Evolutionary conservation across 2,888 invertebrate species (phyloP), one percentile per base, ranked within the genome.

Genomic region (Serrognathus titanus): DNA sequence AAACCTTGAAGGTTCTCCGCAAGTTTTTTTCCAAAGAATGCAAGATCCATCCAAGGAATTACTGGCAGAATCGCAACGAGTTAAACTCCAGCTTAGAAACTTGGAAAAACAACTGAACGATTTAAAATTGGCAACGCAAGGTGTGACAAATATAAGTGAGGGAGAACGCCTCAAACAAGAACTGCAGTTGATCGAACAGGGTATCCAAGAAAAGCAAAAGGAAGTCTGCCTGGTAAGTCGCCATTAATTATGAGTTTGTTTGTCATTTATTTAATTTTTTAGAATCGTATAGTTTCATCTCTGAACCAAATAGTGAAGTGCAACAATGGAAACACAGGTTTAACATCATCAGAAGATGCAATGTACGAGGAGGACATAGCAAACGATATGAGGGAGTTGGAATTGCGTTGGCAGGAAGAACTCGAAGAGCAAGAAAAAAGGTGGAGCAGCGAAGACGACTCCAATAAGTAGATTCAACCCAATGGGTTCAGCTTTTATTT

Each of bases 331-430:
- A 24, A 55, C 43, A 45, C 62, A 11, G 60, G 60, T 36, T 41
- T 62, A 35, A 67, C 66, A 1, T 63, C 70, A 35, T 62, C 70
- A 1, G 77, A 84, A 72, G 83, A 85, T 67, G 84, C 83, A 57
- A 82, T 81, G 58, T 84, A 85, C 64, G 85, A 85, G 68, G 82
- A 80, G 59, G 84, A 83, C 57, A 85, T 87, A 59, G 87, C 85
- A 40, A 85, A 86, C 65, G 85, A 86, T 66, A 86, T 87, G 82
- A 78, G 83, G 11, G 83, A 85, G 68, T 72, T 85, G 54, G 85
- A 85, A 70, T 76, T 85, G 64, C 80, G 85, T 60, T 82, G 86
- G 78, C 84, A 87, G 67, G 84, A 83, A 62, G 87, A 88, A 69
- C 71, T 88, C 49, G 85, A 86, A 70, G 83, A 85, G 67, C 82